These are phyloP conservation scores for Urocyon cinereoargenteus DNA, from an alignment of 2,797 vertebrate genomes.

Conservation along the genomic window DNA sequence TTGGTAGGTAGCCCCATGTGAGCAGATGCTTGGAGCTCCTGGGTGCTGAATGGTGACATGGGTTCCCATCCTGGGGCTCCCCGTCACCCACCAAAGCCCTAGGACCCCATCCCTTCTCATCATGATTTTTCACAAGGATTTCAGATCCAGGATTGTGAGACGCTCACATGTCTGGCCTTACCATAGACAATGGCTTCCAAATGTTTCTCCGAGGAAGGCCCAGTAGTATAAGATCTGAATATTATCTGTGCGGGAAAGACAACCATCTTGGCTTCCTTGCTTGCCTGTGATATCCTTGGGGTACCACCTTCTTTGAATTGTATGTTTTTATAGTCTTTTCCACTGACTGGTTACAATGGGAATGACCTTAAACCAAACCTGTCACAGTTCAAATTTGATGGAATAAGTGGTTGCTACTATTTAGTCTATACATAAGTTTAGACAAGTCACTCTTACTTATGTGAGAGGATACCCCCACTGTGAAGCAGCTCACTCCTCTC, in stretches of 20 bases:
- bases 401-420: neutral
- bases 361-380: conserved; percentile 12
- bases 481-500: neutral
- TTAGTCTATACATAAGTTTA: neutral
- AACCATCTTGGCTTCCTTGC: neutral
- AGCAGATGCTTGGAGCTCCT: neutral
- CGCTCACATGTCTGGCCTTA: neutral
- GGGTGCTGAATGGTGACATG: neutral
- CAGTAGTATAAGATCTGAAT: conserved; percentile 3
- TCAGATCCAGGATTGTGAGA: neutral
- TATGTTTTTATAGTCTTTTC: neutral
- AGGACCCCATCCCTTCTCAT: neutral
- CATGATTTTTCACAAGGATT: neutral
- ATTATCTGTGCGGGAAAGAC: neutral
- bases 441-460: neutral
- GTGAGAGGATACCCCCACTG: neutral
- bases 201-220: neutral
- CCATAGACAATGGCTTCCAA: neutral
- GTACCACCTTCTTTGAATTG: neutral
- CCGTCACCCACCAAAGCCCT: neutral
- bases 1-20: neutral
- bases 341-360: neutral
- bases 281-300: neutral
- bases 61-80: neutral
- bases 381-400: neutral